These are phyloP conservation scores for Anthopleura sola DNA, from an alignment of 64 coral and sea anemone species.

Conservation along the genomic window DNA sequence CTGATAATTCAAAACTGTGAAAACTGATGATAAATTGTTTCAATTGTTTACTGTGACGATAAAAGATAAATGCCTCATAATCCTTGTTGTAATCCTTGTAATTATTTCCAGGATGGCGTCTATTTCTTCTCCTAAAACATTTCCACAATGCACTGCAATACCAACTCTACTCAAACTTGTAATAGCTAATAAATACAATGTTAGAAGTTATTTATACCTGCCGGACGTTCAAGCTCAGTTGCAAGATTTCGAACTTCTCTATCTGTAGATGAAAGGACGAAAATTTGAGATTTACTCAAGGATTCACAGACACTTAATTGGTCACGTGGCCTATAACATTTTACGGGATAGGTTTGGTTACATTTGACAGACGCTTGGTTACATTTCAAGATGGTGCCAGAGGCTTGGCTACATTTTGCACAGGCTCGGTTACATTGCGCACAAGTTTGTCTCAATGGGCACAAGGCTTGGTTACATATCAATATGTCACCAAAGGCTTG, in stretches of 20 bases:
- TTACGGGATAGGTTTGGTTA: too few species aligned
- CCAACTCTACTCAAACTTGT: too few species aligned
- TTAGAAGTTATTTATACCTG: constrained; percentile 21
- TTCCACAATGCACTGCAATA: too few species aligned
- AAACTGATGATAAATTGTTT: background rate
- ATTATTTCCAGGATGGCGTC: too few species aligned
- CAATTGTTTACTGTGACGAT: too few species aligned
- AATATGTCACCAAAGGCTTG: too few species aligned
- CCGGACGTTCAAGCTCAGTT: constrained; percentile 53
- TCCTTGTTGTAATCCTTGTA: too few species aligned
- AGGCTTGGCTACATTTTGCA: background rate
- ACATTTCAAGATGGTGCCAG: background rate
- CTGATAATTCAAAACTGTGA: background rate
- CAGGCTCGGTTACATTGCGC: background rate
- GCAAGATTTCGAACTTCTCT: constrained; percentile 48
- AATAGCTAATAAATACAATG: too few species aligned
- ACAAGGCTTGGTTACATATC: too few species aligned
- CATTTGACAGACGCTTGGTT: background rate
- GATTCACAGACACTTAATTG: background rate
- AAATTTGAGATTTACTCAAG: too few species aligned
- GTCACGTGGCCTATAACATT: background rate
- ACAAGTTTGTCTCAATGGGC: background rate
- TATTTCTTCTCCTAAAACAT: too few species aligned
- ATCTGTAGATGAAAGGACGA: constrained; percentile 18
- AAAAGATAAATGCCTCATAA: too few species aligned